Base-by-base conservation (phyloP, 2,888 invertebrate species). In the Monopis laevigella region DNA sequence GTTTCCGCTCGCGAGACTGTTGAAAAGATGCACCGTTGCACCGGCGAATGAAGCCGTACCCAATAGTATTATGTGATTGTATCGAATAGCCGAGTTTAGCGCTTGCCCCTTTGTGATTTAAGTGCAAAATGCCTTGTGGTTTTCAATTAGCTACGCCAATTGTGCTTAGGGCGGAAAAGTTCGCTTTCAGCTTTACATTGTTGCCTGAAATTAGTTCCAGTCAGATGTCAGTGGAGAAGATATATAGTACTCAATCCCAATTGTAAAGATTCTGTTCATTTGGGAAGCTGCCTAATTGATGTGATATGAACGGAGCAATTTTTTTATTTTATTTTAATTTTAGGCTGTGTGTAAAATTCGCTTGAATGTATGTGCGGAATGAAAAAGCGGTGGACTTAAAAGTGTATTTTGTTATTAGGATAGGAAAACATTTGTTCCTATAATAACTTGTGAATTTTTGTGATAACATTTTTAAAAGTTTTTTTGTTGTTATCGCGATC, bases 121-220 rank as follows among this genome's bases (percentile, higher is more conserved):
- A 38, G 40, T 8, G n/a, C 19, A 17, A 28, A 39, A 21, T 42
- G n/a, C 19, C 18, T 8, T 40, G 39, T 2, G 16, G 6, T 10
- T 10, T 2, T 4, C 11, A 17, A 21, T 12, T 17, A n/a, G 40
- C 17, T 4, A 34, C 10, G 12, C n/a, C 40, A 28, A 29, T 43
- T 43, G 19, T 40, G 40, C n/a, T 19, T 40, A 29, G 8, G 28
- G 32, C 41, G 27, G 43, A 48, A 60, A 59, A 59, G 56, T 62
- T 62, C 51, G 45, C 55, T 58, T 53, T 55, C 54, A 59, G 61
- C 58, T 64, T 64, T 58, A 62, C 65, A 64, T 65, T 63, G 62
- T 63, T 61, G 56, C 54, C 53, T 58, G 58, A 62, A 65, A 71
- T 69, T 70, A 62, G 63, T 67, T 67, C 58, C 55, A 63, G 62